Base-by-base conservation (phyloP, 2,888 invertebrate genomes). In the Phortica magna region DNA sequence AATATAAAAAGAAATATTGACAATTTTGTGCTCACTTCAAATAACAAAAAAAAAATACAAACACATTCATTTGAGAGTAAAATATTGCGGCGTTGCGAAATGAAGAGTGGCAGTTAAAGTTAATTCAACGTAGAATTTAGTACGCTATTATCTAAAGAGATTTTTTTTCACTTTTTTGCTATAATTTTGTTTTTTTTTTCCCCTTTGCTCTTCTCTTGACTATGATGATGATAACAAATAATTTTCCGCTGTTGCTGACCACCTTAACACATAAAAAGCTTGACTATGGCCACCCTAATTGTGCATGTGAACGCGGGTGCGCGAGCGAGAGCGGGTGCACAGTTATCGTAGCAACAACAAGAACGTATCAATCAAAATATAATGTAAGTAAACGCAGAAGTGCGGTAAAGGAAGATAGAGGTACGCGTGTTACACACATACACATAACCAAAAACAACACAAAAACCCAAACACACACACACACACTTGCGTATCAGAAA, bases 301-400 rank as follows among this genome's bases (percentile, higher is more conserved):
- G 39, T 10, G 39, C 1, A 64, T 2, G 39, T 73, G 43, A 53
- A 41, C 67, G 59, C 64, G 48, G 72, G 61, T 67, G 19, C 59
- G 55, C 61, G 59, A 61, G 65, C 68, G 48, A 72, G 77, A 77
- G 74, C 59, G 73, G 77, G 79, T 77, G 72, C 61, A 65, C 67
- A 74, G 68, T 74, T 59, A 77, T 76, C 67, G 68, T 74, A 77
- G 59, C 61, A 76, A 74, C 72, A 79, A 82, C 80, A 82, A 65
- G n/a, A 73, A 22, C 31, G 61, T 79, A 67, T 19, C 61, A 67
- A 73, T 22, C 48, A 65, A 48, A 75, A 64, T 68, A 43, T 22
- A n/a, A 53, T 14, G 48, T 22, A 53, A 73, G 55, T 70, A 53
- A 42, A 65, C 74, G 73, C 77, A 67, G 48, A 61, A 48, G 5